Percentiles rank a stretch among this genome's conserved stretches.
These are phyloP conservation scores for Bugula neritina DNA, from an alignment of 2,888 invertebrate genomes.

Conservation along the genomic window DNA sequence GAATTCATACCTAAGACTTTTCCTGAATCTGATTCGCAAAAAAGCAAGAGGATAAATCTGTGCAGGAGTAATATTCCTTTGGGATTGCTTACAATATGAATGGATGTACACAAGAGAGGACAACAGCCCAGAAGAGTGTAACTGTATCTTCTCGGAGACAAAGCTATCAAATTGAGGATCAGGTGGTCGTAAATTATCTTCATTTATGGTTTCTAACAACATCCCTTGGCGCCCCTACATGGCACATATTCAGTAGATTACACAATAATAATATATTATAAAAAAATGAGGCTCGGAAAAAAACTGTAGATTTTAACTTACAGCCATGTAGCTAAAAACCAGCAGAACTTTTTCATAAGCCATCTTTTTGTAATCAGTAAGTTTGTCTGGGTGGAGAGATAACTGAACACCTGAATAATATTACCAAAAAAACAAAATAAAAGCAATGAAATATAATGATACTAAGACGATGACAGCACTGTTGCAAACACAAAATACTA, in stretches of 20 bases:
- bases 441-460: neutral
- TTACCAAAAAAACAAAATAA: neutral
- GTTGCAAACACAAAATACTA: too few relatives aligned
- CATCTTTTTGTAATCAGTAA: neutral
- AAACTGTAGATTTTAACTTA: too few relatives aligned
- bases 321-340: neutral
- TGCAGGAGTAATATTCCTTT: neutral
- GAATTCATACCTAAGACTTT: neutral
- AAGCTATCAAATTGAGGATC: neutral
- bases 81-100: neutral
- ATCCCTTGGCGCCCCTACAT: conserved; percentile 1
- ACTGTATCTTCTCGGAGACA: neutral
- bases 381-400: neutral
- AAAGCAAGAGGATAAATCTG: conserved; percentile 7
- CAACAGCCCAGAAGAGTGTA: neutral
- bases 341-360: conserved; percentile 17
- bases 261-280: too few relatives aligned
- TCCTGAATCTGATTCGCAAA: neutral
- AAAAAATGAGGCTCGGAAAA: too few relatives aligned
- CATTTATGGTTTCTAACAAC: neutral
- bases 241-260: too few relatives aligned
- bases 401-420: conserved; percentile 1
- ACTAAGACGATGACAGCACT: too few relatives aligned
- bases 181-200: neutral
- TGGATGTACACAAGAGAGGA: neutral